Evolutionary conservation across 2,797 vertebrate species (phyloP).

Genomic region (Cossypha niveicapilla): DNA sequence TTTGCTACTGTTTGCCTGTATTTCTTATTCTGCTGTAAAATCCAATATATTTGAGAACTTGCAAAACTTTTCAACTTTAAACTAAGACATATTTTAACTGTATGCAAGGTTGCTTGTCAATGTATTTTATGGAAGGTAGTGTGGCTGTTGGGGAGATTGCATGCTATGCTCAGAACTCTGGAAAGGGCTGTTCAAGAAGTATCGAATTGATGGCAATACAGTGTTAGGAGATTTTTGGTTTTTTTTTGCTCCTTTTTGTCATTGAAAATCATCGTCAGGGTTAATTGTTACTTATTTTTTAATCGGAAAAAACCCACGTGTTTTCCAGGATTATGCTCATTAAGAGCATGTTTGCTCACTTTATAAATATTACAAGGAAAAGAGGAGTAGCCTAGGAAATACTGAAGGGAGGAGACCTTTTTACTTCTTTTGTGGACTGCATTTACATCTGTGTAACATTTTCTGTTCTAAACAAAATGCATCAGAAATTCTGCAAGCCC

Average conservation of each 20-base stretch:
- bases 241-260: not conserved
- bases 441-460: not conserved
- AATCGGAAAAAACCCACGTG: not conserved
- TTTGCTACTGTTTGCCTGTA: not conserved
- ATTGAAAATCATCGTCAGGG: not conserved
- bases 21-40: not conserved
- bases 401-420: not conserved
- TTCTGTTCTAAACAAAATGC: not conserved
- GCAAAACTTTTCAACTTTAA: not conserved
- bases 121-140: not conserved
- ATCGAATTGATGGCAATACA: not conserved
- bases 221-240: not conserved
- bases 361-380: not conserved
- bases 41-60: not conserved
- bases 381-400: not conserved
- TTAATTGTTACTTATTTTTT: not conserved
- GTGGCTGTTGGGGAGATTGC: not conserved
- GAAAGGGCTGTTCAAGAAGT: not conserved
- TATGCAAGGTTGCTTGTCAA: not conserved
- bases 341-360: not conserved
- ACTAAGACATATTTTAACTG: not conserved
- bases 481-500: not conserved
- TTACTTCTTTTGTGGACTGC: not conserved
- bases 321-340: not conserved
- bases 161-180: not conserved